Conservation (phyloP, 2,113 vertebrate genomes). For the Gadus chalcogrammus region DNA sequence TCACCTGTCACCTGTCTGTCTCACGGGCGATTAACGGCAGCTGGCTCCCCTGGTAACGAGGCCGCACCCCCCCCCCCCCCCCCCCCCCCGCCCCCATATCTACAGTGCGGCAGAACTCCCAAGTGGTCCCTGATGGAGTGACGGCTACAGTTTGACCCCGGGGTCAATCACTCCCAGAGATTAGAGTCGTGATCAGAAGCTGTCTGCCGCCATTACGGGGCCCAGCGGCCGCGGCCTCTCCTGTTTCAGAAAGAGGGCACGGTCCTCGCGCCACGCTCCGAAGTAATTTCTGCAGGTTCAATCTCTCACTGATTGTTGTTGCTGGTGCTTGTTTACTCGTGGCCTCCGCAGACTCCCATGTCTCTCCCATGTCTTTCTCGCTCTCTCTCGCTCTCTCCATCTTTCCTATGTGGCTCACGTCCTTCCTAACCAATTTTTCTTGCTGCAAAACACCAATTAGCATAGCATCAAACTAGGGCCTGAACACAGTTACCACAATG, state of each 20-base stretch:
- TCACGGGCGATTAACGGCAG: constrained; percentile 3
- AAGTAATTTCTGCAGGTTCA: neutral
- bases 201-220: constrained; percentile 29
- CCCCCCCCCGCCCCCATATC: constrained; percentile 42
- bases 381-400: neutral
- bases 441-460: constrained; percentile 53
- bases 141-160: constrained; percentile 29
- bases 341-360: neutral
- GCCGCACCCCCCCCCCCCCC: constrained; percentile 34
- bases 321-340: neutral
- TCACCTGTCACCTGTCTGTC: neutral
- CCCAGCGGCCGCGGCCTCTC: constrained; percentile 18
- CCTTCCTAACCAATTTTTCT: neutral
- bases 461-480: constrained; percentile 36
- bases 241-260: no score
- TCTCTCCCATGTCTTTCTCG: neutral
- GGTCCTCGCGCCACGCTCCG: no score
- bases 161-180: constrained; percentile 36
- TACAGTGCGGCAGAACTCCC: constrained; percentile 13
- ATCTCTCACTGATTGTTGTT: no score
- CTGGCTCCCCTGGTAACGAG: constrained; percentile 21
- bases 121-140: constrained; percentile 42
- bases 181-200: constrained; percentile 37
- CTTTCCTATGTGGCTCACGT: neutral
- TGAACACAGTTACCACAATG: constrained; percentile 41